A percentile compares a stretch with the other conserved stretches of the same genome.
Conservation (phyloP, 2,888 invertebrate species). For the Pseudolycoriella hygida region DNA sequence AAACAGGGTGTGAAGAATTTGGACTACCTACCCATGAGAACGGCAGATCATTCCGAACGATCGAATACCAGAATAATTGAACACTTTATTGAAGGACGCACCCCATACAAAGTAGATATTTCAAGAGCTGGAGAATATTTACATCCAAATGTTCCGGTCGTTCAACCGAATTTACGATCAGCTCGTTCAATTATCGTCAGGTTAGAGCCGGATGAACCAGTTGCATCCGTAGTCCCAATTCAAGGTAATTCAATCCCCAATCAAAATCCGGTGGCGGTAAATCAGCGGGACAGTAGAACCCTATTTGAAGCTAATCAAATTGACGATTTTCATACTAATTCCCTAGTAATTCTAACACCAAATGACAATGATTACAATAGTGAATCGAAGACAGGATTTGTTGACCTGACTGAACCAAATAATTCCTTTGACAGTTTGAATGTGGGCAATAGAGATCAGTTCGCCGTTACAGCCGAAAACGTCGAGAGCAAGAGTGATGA, state of each 20-base stretch:
- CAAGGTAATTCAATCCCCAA: not conserved
- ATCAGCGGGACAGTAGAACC: not conserved
- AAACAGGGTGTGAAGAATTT: conserved; percentile 1
- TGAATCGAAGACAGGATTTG: not conserved
- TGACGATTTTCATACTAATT: conserved; percentile 6
- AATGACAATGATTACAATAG: conserved; percentile 1
- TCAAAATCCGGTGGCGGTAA: not conserved
- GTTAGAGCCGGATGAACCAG: too few species aligned
- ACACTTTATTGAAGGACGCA: conserved; percentile 47
- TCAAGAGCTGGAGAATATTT: conserved; percentile 11
- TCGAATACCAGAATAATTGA: conserved; percentile 19
- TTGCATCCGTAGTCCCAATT: not conserved
- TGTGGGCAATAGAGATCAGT: conserved; percentile 7
- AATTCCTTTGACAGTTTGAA: conserved; percentile 9
- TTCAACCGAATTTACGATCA: not conserved
- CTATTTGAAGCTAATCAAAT: not conserved
- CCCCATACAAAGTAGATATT: conserved; percentile 52
- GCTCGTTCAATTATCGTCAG: not conserved
- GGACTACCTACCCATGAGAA: conserved; percentile 2
- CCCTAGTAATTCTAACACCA: conserved; percentile 5
- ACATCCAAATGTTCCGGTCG: not conserved
- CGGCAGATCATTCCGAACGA: not conserved
- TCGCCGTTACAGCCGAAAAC: conserved; percentile 3
- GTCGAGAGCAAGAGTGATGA: conserved; percentile 12
- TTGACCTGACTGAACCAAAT: conserved; percentile 6